Evolutionary conservation across 2,113 vertebrate genomes (phyloP).

Genomic region (Microcebus griseorufus): DNA sequence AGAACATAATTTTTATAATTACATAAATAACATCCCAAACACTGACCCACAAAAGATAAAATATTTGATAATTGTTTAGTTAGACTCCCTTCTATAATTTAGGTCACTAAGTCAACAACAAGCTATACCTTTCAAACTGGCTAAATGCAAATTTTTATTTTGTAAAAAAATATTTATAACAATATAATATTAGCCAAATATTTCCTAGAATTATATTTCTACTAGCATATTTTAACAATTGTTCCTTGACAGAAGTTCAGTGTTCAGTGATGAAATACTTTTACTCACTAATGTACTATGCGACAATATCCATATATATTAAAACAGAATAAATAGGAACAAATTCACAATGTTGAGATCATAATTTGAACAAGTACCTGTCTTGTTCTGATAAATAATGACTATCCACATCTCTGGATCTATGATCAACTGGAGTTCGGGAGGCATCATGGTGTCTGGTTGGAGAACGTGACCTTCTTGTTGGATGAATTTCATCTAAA

Average conservation of each 20-base stretch:
- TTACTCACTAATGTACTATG: background rate
- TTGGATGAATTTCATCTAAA: constrained; percentile 99
- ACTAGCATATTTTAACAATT: background rate
- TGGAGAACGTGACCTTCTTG: constrained; percentile 93
- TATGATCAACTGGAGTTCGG: constrained; percentile 89
- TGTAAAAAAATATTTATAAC: background rate
- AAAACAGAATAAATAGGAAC: constrained; percentile 39
- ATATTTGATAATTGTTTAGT: background rate
- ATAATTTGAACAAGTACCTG: constrained; percentile 89
- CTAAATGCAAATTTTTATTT: background rate
- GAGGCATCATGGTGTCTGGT: constrained; percentile 94
- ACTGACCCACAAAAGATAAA: background rate
- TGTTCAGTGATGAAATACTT: background rate
- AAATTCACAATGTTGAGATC: constrained; percentile 32
- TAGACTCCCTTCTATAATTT: background rate
- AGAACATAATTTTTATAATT: background rate
- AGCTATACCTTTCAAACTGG: background rate
- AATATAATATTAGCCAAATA: background rate
- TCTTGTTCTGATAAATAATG: constrained; percentile 97
- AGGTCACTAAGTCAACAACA: background rate
- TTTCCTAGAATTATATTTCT: background rate
- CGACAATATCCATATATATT: background rate
- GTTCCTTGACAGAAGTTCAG: constrained; percentile 20
- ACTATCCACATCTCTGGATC: constrained; percentile 93
- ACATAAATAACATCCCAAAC: background rate